Conservation (phyloP, 2,888 invertebrate species). For the Lochmaea crataegi region DNA sequence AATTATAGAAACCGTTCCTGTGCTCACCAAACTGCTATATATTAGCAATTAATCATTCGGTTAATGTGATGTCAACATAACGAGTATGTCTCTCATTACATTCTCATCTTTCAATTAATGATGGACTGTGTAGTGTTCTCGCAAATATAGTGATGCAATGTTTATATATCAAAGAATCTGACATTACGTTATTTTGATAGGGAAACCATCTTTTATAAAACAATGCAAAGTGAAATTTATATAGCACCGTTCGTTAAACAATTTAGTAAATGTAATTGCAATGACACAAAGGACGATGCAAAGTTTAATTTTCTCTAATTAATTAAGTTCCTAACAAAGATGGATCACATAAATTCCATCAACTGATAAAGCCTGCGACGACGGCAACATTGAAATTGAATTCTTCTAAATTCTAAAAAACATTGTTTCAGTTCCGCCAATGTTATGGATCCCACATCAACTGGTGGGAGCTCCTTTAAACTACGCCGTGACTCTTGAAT, state of each 20-base stretch:
- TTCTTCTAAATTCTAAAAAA: too few species aligned
- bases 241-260: too few species aligned
- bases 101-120: constrained; percentile 57
- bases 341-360: too few species aligned
- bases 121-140: constrained; percentile 46
- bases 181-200: neutral
- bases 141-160: constrained; percentile 5
- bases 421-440: constrained; percentile 80
- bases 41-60: constrained; percentile 54
- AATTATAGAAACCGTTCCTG: neutral
- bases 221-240: too few species aligned
- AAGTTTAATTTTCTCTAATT: too few species aligned
- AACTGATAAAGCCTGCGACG: too few species aligned
- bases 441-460: constrained; percentile 93
- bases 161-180: neutral
- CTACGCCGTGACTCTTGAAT: constrained; percentile 86
- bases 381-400: too few species aligned
- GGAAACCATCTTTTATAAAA: too few species aligned
- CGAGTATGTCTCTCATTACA: constrained; percentile 54
- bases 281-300: too few species aligned
- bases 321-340: too few species aligned
- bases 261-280: neutral
- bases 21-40: constrained; percentile 46
- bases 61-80: constrained; percentile 54
- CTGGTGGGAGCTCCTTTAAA: constrained; percentile 86